Percentiles rank a stretch among this genome's conserved stretches.
These are phyloP conservation scores for Sphaeramia orbicularis DNA, from an alignment of 2,797 vertebrate genomes.

Conservation along the genomic window DNA sequence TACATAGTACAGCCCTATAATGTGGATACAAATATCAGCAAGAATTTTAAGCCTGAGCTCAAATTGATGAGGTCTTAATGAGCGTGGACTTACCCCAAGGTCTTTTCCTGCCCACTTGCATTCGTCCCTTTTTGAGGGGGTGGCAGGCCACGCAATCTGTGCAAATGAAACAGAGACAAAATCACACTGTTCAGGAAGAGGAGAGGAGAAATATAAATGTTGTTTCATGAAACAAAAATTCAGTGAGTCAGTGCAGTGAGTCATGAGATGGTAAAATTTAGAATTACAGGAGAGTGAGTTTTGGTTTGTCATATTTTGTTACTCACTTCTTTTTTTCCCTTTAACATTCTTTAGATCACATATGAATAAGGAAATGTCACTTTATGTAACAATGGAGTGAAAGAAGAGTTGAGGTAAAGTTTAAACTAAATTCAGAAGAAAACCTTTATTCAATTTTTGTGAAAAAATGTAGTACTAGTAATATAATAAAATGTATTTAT, in stretches of 20 bases:
- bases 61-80: constrained; percentile 19
- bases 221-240: constrained; percentile 12
- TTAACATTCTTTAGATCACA: background rate
- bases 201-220: constrained; percentile 32
- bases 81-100: constrained; percentile 89
- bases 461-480: background rate
- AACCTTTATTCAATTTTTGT: background rate
- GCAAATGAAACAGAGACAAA: constrained; percentile 48
- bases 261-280: constrained; percentile 21
- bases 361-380: background rate
- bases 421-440: too few relatives aligned
- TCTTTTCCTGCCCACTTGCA: constrained; percentile 99
- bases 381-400: background rate
- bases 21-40: constrained; percentile 26
- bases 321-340: constrained; percentile 6
- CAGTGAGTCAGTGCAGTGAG: constrained; percentile 51
- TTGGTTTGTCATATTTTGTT: constrained; percentile 33
- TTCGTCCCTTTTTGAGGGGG: constrained; percentile 94
- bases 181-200: constrained; percentile 29
- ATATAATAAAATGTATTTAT: background rate
- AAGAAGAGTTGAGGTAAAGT: too few relatives aligned
- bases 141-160: constrained; percentile 97
- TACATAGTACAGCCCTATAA: background rate
- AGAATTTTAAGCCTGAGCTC: constrained; percentile 22
- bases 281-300: constrained; percentile 44